These are phyloP conservation scores for Gymnogyps californianus DNA, from an alignment of 2,113 vertebrate genomes.

Conservation along the genomic window DNA sequence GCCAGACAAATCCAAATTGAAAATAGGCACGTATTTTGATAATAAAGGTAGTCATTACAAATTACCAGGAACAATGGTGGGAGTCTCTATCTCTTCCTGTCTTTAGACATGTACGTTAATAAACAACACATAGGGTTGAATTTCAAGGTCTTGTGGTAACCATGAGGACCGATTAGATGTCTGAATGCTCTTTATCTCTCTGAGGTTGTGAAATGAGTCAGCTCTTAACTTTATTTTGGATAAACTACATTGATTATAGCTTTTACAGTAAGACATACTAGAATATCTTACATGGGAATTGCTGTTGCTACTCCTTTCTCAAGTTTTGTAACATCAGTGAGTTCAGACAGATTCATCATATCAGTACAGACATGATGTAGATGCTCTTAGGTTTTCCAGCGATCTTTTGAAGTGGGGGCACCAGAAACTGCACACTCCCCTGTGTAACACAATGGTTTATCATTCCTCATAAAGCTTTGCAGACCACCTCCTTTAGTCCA, in stretches of 20 bases:
- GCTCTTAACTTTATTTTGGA: neutral
- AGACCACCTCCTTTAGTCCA: neutral
- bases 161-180: rapidly evolving
- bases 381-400: neutral
- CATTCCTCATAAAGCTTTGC: neutral
- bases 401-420: neutral
- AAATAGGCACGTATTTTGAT: neutral
- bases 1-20: neutral
- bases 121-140: neutral
- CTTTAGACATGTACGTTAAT: neutral
- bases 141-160: neutral
- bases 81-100: neutral
- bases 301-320: neutral
- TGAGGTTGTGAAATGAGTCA: neutral
- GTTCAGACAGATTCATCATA: neutral
- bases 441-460: neutral
- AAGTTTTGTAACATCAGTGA: neutral
- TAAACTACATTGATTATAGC: neutral
- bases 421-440: neutral
- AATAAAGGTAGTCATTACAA: neutral
- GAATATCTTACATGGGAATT: neutral
- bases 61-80: neutral
- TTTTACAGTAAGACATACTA: neutral
- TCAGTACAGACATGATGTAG: neutral
- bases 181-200: neutral